Evolutionary conservation across 1,140 invertebrate genomes (phyloP).

Genomic region (Caerostris extrusa): DNA sequence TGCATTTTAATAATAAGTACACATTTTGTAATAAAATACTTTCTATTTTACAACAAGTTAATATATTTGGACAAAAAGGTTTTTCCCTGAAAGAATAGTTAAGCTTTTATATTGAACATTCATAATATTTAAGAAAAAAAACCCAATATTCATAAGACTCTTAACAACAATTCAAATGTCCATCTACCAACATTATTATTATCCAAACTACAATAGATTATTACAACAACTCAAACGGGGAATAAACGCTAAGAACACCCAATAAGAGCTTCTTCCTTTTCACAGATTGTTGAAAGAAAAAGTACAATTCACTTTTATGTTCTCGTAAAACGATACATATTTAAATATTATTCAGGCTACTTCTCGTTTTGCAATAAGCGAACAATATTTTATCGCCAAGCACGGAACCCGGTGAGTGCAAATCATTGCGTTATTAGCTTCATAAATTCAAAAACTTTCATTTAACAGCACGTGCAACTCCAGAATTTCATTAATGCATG

Average conservation of each 20-base stretch:
- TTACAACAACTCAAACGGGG: neutral
- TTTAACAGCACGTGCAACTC: constrained; percentile 10
- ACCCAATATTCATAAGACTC: too few species aligned
- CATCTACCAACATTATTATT: neutral
- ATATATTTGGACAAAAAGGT: too few species aligned
- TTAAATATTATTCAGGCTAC: neutral
- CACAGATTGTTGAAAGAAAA: neutral
- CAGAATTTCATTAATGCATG: constrained; percentile 23
- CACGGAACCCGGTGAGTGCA: neutral
- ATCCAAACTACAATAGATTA: neutral
- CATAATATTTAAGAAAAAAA: too few species aligned
- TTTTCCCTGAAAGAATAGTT: too few species aligned
- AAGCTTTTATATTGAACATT: too few species aligned
- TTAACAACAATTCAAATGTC: too few species aligned
- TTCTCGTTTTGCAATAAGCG: neutral
- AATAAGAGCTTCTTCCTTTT: neutral
- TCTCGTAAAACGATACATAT: neutral
- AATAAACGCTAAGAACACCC: neutral
- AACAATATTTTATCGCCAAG: neutral
- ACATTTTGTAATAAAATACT: too few species aligned
- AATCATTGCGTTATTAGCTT: constrained; percentile 36
- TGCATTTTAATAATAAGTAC: too few species aligned
- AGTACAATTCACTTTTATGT: neutral
- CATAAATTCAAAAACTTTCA: constrained; percentile 18
- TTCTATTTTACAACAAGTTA: too few species aligned